These are phyloP conservation scores for Cichlasoma orientale DNA, from an alignment of 2,797 vertebrate species.

Conservation along the genomic window DNA sequence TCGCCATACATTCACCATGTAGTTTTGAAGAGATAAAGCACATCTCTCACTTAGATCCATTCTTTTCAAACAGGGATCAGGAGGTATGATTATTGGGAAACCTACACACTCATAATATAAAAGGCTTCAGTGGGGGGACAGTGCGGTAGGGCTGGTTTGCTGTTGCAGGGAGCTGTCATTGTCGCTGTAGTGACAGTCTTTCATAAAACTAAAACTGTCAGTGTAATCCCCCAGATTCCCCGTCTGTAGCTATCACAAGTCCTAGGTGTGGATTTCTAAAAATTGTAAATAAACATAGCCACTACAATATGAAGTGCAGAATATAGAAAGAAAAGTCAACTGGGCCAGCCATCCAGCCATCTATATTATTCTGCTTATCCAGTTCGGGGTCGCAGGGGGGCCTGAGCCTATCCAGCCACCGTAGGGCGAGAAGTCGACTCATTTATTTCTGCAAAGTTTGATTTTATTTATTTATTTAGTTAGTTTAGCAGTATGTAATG, in stretches of 20 bases:
- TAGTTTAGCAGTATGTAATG: not conserved
- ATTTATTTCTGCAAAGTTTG: not conserved
- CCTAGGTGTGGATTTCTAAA: not conserved
- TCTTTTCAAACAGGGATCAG: slow-evolving; percentile 16
- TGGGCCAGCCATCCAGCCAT: not conserved
- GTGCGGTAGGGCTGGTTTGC: not conserved
- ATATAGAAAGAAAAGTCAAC: not conserved
- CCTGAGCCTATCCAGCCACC: too few relatives aligned
- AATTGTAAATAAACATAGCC: not conserved
- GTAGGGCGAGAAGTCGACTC: too few relatives aligned
- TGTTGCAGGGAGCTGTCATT: not conserved
- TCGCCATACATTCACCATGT: not conserved
- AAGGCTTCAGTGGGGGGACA: slow-evolving; percentile 11
- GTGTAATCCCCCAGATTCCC: not conserved
- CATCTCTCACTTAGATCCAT: slow-evolving; percentile 14
- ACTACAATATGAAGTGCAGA: not conserved
- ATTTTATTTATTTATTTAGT: not conserved
- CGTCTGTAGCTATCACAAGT: not conserved
- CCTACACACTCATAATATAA: not conserved
- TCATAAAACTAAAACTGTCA: slow-evolving; percentile 9
- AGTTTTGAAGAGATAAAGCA: slow-evolving; percentile 6
- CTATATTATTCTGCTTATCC: too few relatives aligned
- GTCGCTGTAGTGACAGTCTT: not conserved
- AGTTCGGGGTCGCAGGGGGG: too few relatives aligned
- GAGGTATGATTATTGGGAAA: slow-evolving; percentile 13